Conservation (phyloP, 1,140 invertebrate species). For the Hetaerina americana region DNA sequence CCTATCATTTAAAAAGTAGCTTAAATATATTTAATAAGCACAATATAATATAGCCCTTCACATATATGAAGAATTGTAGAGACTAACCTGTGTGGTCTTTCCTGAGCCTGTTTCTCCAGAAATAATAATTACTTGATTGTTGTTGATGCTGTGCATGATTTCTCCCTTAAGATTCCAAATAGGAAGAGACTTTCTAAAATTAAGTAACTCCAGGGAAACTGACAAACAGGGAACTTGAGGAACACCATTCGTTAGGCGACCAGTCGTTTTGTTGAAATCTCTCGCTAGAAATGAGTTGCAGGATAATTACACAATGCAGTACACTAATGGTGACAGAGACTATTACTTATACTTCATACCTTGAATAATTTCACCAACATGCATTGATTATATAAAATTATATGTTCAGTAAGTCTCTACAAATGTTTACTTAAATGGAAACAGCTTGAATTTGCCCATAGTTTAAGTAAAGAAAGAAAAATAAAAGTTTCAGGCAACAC, state of each 20-base stretch:
- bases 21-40: background rate
- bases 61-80: too few relatives aligned
- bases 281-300: constrained; percentile 22
- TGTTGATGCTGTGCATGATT: constrained; percentile 36
- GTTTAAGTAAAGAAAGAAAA: too few relatives aligned
- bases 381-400: too few relatives aligned
- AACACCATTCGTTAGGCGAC: constrained; percentile 44
- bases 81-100: constrained; percentile 69
- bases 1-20: constrained; percentile 21
- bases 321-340: too few relatives aligned
- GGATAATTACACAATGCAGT: background rate
- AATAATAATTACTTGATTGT: constrained; percentile 49
- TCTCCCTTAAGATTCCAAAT: constrained; percentile 36
- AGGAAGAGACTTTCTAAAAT: constrained; percentile 42
- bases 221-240: constrained; percentile 40
- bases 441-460: too few relatives aligned
- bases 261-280: constrained; percentile 37
- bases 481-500: too few relatives aligned
- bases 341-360: too few relatives aligned
- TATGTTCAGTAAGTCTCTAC: too few relatives aligned
- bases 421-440: too few relatives aligned
- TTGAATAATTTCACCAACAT: too few relatives aligned
- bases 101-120: constrained; percentile 75
- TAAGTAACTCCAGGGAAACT: constrained; percentile 31
- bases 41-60: too few relatives aligned